Base-by-base conservation (phyloP, 2,797 vertebrate species). In the Gymnopithys bicolor region DNA sequence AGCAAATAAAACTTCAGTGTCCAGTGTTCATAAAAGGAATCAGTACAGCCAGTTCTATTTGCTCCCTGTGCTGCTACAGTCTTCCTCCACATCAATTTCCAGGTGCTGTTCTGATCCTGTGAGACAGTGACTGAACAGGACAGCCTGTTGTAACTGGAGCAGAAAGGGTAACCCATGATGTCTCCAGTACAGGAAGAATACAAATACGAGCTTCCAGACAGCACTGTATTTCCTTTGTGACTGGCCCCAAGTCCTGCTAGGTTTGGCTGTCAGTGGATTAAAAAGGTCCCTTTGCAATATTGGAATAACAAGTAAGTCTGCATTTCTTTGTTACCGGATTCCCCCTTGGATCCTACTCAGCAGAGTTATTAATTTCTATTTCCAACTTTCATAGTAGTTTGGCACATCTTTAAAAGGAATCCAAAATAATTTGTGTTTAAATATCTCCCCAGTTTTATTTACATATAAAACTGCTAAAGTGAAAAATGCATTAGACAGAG, bases 371-470 rank as follows among this genome's bases (percentile, higher is more conserved):
- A 71, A 45, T 89, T 82, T 52, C 39, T 41, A 6, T 89, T 94
- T 89, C 79, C 9, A 67, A 10, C 24, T 92, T 91, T 60, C 41
- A 10, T n/a, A 7, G 35, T 30, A 33, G 7, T 60, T 86, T 88
- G 48, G 19, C 43, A 79, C 25, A 33, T 53, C 13, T 11, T 12
- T 95, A 87, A 46, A 67, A 90, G 52, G 25, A 87, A 77, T 84
- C 49, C 41, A 17, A 64, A 74, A 41, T 60, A 84, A 70, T 89
- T 80, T 79, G 39, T 41, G 48, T 78, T 90, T 91, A 63, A 94
- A 91, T 53, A 73, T 17, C 56, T 87, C 19, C 24, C 25, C 80
- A 19, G 19, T 77, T 91, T 92, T 95, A 62, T 92, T 91, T 93
- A 82, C 45, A 60, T 59, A 43, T 49, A 67, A 80, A 93, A 74